Percentiles rank a stretch among this genome's conserved stretches.
Evolutionary conservation across 64 coral and sea anemone genomes (phyloP).

Genomic region (Hydrozoanthus tunicans): DNA sequence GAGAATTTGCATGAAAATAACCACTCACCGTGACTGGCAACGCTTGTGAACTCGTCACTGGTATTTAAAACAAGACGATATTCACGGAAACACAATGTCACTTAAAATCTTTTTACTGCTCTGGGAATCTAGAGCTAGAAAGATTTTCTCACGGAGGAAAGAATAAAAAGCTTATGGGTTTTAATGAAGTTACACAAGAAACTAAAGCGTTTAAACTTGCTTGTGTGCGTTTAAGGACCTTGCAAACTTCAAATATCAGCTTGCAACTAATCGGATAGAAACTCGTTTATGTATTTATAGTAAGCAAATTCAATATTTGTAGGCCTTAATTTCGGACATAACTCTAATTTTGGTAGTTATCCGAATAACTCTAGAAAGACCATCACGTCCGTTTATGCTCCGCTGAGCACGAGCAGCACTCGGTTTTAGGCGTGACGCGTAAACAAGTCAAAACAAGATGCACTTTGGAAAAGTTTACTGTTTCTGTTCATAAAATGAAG

Average conservation of each 20-base stretch:
- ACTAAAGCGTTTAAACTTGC: slow-evolving; percentile 10
- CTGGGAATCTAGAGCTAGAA: background rate
- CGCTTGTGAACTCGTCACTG: background rate
- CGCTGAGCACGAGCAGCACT: background rate
- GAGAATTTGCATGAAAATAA: slow-evolving; percentile 54
- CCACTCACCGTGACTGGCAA: background rate
- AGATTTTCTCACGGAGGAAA: background rate
- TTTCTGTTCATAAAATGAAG: background rate
- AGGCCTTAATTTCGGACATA: background rate
- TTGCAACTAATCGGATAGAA: background rate
- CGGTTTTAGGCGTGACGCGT: background rate
- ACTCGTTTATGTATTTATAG: slow-evolving; percentile 40
- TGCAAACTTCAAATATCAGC: slow-evolving; percentile 18
- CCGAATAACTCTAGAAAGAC: background rate
- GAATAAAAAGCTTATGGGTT: background rate
- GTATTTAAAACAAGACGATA: background rate
- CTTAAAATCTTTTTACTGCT: slow-evolving; percentile 11
- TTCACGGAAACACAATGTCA: slow-evolving; percentile 2
- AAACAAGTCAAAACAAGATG: background rate
- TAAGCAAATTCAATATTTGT: slow-evolving; percentile 13
- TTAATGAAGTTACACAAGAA: background rate
- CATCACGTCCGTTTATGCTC: background rate
- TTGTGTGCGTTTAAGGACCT: slow-evolving; percentile 19
- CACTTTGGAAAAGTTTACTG: slow-evolving; percentile 1
- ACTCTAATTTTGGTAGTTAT: slow-evolving; percentile 2